Conservation (phyloP, 2,113 vertebrate genomes). For the Fukomys damarensis region DNA sequence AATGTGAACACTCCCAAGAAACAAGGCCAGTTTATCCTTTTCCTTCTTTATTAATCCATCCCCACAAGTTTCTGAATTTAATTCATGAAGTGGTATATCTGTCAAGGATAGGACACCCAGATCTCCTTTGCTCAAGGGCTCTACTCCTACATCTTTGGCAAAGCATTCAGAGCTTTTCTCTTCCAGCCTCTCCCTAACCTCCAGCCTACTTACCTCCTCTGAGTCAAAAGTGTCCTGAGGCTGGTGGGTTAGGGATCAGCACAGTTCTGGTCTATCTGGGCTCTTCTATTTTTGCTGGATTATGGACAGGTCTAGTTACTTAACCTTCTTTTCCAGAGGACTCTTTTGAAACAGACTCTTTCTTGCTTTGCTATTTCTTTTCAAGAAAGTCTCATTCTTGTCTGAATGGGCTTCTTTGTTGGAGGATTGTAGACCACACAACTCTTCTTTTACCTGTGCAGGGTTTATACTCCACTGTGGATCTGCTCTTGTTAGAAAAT, state of each 20-base stretch:
- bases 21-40: neutral
- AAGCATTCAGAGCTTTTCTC: neutral
- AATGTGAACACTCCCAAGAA: neutral
- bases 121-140: neutral
- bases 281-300: constrained; percentile 35
- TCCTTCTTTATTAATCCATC: neutral
- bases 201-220: constrained; percentile 86
- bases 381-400: constrained; percentile 3
- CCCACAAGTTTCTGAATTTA: neutral
- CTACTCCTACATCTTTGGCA: neutral
- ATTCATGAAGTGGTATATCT: neutral
- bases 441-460: neutral
- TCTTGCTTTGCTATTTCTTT: constrained; percentile 27
- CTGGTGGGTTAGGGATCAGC: constrained; percentile 47
- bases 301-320: constrained; percentile 70
- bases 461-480: neutral
- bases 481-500: neutral
- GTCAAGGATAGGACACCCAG: neutral
- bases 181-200: neutral
- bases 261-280: neutral
- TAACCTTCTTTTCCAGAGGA: accelerated
- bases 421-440: constrained; percentile 24
- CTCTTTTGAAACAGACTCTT: neutral
- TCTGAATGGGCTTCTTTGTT: neutral
- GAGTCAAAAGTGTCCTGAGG: constrained; percentile 86